These are phyloP conservation scores for Pterocles burchelli DNA, from an alignment of 2,113 vertebrate genomes.

Conservation along the genomic window DNA sequence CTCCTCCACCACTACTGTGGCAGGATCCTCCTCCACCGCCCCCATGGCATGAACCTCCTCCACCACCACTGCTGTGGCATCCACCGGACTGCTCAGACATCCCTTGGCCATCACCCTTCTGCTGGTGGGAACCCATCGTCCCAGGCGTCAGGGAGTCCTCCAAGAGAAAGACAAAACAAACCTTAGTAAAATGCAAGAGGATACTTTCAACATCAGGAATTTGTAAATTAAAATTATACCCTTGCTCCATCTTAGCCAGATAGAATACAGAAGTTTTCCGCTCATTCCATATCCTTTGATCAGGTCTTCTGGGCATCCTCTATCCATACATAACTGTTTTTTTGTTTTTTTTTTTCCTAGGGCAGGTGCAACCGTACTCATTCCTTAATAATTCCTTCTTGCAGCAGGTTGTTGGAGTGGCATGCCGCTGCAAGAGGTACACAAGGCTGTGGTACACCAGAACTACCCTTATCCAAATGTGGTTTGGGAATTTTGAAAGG, in stretches of 20 bases:
- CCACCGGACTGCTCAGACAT: conserved; percentile 24
- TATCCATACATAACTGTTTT: not conserved
- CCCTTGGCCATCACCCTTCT: conserved; percentile 22
- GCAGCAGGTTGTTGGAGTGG: not conserved
- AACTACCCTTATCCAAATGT: not conserved
- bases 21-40: conserved; percentile 6
- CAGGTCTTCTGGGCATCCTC: not conserved
- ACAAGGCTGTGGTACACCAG: rapidly evolving
- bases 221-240: not conserved
- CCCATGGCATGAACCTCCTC: not conserved
- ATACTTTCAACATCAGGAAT: not conserved
- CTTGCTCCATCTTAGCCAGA: too few relatives aligned
- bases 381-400: not conserved
- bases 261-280: not conserved
- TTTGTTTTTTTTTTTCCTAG: not conserved
- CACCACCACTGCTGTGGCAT: not conserved
- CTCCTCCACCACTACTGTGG: conserved; percentile 2
- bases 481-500: not conserved
- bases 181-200: not conserved
- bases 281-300: not conserved
- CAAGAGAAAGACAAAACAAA: not conserved
- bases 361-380: not conserved
- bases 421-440: not conserved
- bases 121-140: conserved; percentile 54
- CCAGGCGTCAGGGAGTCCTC: not conserved